These are phyloP conservation scores for Brotula barbata DNA, from an alignment of 2,797 vertebrate species.

Conservation along the genomic window DNA sequence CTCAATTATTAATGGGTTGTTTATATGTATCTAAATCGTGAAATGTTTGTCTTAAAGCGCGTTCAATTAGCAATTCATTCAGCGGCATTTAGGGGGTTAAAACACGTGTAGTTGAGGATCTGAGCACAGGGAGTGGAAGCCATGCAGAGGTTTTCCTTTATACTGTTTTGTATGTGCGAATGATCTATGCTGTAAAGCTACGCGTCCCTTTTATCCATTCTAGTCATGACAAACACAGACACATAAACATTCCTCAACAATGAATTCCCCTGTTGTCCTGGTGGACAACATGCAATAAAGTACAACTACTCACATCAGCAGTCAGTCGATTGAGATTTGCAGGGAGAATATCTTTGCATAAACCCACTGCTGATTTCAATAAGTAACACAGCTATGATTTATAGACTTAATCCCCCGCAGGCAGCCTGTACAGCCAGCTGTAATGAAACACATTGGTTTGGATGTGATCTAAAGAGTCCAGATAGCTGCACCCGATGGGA, in stretches of 20 bases:
- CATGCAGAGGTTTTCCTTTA: conserved; percentile 6
- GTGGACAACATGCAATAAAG: conserved; percentile 14
- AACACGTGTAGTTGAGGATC: no score
- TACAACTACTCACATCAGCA: conserved; percentile 34
- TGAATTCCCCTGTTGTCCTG: conserved; percentile 17
- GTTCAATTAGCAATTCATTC: no score
- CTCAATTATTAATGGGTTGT: no score
- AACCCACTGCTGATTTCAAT: conserved; percentile 65
- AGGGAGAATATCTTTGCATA: conserved; percentile 40
- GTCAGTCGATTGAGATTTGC: conserved; percentile 56
- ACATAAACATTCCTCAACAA: conserved; percentile 11
- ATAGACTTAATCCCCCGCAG: conserved; percentile 67
- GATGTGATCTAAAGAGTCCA: conserved; percentile 60
- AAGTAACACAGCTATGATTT: conserved; percentile 64
- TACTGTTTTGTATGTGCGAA: conserved; percentile 21
- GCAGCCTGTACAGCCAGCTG: conserved; percentile 52
- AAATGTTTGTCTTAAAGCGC: no score
- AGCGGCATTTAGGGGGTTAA: no score
- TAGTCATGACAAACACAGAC: not conserved
- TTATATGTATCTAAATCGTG: no score
- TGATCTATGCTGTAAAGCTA: not conserved
- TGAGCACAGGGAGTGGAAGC: no score
- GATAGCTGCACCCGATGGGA: conserved; percentile 62
- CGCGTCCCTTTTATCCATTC: no score
- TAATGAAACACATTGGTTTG: conserved; percentile 73